Evolutionary conservation across 2,888 invertebrate species (phyloP).

Genomic region (Dyspetes luteomarginatus): DNA sequence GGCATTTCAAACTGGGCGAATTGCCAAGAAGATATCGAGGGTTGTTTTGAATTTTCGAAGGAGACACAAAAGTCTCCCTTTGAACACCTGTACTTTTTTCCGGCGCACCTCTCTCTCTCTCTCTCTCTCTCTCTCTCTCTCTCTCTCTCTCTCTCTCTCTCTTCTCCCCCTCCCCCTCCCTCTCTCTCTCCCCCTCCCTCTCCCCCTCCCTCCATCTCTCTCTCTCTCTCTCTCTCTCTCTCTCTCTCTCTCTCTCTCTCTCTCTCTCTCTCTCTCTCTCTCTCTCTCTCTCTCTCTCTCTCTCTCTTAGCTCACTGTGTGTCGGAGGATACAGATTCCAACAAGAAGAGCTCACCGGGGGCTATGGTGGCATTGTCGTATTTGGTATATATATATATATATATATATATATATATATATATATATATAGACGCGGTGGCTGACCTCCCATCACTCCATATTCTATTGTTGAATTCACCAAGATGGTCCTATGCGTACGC

Average conservation of each 20-base stretch:
- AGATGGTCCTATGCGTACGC: slow-evolving; percentile 40
- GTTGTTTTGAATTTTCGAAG: no score
- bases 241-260: slow-evolving; percentile 19
- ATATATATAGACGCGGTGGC: no score
- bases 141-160: slow-evolving; percentile 1
- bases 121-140: slow-evolving; percentile 14
- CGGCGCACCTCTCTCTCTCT: slow-evolving; percentile 15
- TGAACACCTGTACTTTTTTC: slow-evolving; percentile 53
- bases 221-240: slow-evolving; percentile 11
- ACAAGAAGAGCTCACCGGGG: slow-evolving; percentile 49
- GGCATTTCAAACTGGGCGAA: background rate
- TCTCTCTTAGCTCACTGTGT: slow-evolving; percentile 20
- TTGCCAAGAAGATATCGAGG: slow-evolving; percentile 8
- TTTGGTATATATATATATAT: no score
- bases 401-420: no score
- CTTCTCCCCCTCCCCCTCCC: slow-evolving; percentile 5
- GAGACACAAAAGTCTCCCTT: slow-evolving; percentile 22
- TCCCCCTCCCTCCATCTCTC: slow-evolving; percentile 9
- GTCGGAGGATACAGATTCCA: slow-evolving; percentile 46
- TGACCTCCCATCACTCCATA: slow-evolving; percentile 60
- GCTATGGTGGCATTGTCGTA: slow-evolving; percentile 52
- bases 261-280: slow-evolving; percentile 9
- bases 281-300: slow-evolving; percentile 5
- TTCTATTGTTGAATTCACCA: slow-evolving; percentile 49
- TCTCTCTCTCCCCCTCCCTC: slow-evolving; percentile 10